Percentiles rank a stretch among this genome's conserved stretches.
Conservation (phyloP, 2,797 vertebrate species). For the Thamnophis elegans region DNA sequence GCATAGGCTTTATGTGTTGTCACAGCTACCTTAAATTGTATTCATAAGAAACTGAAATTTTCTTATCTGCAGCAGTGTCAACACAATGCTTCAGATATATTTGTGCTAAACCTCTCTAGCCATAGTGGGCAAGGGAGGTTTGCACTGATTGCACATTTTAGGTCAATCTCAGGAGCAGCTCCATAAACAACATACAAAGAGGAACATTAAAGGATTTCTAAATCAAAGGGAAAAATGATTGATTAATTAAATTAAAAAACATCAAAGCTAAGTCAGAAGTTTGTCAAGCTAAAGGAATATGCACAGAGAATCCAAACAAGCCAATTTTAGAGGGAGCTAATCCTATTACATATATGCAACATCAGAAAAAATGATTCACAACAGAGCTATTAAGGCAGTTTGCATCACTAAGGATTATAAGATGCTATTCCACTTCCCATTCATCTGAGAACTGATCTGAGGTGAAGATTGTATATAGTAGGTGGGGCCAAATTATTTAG, state of each 20-base stretch:
- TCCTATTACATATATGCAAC: not conserved
- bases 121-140: too few species aligned
- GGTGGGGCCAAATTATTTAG: not conserved
- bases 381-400: not conserved
- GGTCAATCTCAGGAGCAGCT: not conserved
- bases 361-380: not conserved
- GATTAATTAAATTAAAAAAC: not conserved
- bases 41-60: not conserved
- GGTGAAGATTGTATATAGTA: not conserved
- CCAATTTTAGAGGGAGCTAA: not conserved
- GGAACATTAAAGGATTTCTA: not conserved
- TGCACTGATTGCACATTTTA: not conserved
- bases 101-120: not conserved
- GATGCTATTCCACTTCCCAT: not conserved
- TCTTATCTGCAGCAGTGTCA: too few species aligned
- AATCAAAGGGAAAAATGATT: not conserved
- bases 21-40: not conserved
- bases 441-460: not conserved
- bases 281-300: not conserved
- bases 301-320: not conserved
- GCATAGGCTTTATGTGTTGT: not conserved
- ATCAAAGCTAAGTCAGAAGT: not conserved
- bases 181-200: not conserved
- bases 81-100: not conserved
- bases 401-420: not conserved